phyloP scores from a whole-genome alignment of 2,113 vertebrate species.

The Oryzias woworae region DNA sequence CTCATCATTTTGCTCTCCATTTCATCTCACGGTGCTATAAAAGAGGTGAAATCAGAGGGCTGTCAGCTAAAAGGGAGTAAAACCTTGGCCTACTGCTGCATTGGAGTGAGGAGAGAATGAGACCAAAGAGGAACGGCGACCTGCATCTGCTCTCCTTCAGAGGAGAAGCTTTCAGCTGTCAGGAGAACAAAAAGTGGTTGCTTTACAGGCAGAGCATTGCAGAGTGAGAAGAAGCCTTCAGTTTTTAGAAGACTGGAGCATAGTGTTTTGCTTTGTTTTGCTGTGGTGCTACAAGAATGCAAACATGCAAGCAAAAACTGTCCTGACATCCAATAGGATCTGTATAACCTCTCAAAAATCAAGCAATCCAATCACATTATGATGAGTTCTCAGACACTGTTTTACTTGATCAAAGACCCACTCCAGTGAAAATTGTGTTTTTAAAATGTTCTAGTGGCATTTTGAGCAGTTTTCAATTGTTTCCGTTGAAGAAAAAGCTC shows the following conservation, averaged over 20 bases:
- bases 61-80: slow-evolving; percentile 49
- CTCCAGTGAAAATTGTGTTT: too few relatives aligned
- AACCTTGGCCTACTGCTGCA: slow-evolving; percentile 48
- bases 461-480: too few relatives aligned
- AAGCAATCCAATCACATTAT: too few relatives aligned
- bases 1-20: slow-evolving; percentile 51
- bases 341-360: too few relatives aligned
- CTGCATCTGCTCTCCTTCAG: slow-evolving; percentile 48
- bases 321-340: too few relatives aligned
- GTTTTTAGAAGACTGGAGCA: slow-evolving; percentile 13
- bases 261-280: slow-evolving; percentile 3
- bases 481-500: too few relatives aligned
- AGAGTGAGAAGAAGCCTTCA: slow-evolving; percentile 26
- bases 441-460: too few relatives aligned
- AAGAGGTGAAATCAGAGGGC: slow-evolving; percentile 52
- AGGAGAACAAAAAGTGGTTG: slow-evolving; percentile 43
- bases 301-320: too few relatives aligned
- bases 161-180: slow-evolving; percentile 46
- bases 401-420: too few relatives aligned
- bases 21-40: slow-evolving; percentile 22
- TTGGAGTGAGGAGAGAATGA: slow-evolving; percentile 34
- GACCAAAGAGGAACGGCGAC: slow-evolving; percentile 24
- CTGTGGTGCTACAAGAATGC: background rate
- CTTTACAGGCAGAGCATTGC: slow-evolving; percentile 33
- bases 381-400: too few relatives aligned